Percentiles rank a stretch among this genome's conserved stretches.
phyloP scores from a whole-genome alignment of 2,888 invertebrate species.

The Caenorhabditis afra region DNA sequence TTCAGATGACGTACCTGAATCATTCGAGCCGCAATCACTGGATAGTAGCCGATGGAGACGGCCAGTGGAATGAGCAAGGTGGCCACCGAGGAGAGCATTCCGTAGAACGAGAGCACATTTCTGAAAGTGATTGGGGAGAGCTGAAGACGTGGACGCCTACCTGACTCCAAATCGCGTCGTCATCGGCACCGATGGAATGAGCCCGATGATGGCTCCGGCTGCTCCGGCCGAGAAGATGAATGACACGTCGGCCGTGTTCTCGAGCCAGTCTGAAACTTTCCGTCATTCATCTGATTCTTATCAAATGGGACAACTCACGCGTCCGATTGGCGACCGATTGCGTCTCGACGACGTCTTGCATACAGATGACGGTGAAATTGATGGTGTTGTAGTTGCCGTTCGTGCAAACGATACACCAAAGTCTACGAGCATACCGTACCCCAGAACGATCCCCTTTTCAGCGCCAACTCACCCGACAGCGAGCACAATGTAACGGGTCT shows the following conservation, averaged over 20 bases:
- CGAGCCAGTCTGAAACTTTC: slow-evolving; percentile 49
- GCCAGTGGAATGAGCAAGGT: slow-evolving; percentile 57
- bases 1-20: slow-evolving; percentile 17
- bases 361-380: slow-evolving; percentile 65
- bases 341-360: slow-evolving; percentile 55
- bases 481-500: slow-evolving; percentile 41
- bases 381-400: slow-evolving; percentile 51
- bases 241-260: slow-evolving; percentile 50
- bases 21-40: slow-evolving; percentile 53
- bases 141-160: too few relatives aligned
- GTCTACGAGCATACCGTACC: background rate
- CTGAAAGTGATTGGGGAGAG: slow-evolving; percentile 30
- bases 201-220: slow-evolving; percentile 57
- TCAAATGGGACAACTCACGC: slow-evolving; percentile 20
- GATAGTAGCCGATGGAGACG: slow-evolving; percentile 52
- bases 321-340: slow-evolving; percentile 43
- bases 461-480: slow-evolving; percentile 28
- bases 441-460: background rate
- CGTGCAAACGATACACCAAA: slow-evolving; percentile 39
- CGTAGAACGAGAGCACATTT: slow-evolving; percentile 47
- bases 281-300: background rate
- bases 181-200: slow-evolving; percentile 47
- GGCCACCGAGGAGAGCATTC: slow-evolving; percentile 43
- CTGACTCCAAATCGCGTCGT: slow-evolving; percentile 56
- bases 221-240: slow-evolving; percentile 63